Conservation (phyloP, 2,113 vertebrate genomes). For the Pelodiscus sinensis region DNA sequence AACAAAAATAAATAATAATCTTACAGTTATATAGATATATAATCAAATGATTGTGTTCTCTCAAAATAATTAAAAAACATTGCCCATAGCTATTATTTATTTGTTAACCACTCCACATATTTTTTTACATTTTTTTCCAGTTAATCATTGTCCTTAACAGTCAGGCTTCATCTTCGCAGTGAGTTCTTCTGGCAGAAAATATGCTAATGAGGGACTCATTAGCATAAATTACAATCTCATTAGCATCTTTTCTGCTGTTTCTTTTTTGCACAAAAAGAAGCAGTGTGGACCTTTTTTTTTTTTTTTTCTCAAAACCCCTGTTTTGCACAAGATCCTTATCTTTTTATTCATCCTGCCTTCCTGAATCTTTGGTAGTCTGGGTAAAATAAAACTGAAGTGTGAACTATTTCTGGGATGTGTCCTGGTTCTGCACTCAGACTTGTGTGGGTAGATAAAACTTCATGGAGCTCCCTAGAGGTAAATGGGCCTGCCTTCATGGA, state of each 20-base stretch:
- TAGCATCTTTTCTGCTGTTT: no score
- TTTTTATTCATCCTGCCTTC: rapidly evolving
- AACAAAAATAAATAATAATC: not conserved
- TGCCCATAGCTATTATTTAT: not conserved
- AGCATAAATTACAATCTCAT: no score
- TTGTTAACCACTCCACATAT: not conserved
- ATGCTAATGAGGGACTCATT: no score
- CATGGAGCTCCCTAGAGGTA: rapidly evolving
- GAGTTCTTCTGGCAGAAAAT: no score
- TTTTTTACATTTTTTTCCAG: not conserved
- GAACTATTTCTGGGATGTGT: not conserved
- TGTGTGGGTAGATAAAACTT: not conserved
- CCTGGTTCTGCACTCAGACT: not conserved
- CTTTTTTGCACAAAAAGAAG: no score
- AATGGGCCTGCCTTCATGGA: rapidly evolving
- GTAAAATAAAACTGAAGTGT: not conserved
- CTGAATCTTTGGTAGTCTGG: no score
- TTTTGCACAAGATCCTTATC: not conserved
- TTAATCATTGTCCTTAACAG: not conserved
- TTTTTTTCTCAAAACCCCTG: no score
- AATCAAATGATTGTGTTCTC: rapidly evolving
- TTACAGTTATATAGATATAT: not conserved
- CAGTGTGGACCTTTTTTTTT: no score
- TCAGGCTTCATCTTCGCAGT: no score
- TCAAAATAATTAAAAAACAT: not conserved